A percentile compares a stretch with the other conserved stretches of the same genome.
These are phyloP conservation scores for Typhlichthys eigenmanni DNA, from an alignment of 2,797 vertebrate genomes.

Conservation along the genomic window DNA sequence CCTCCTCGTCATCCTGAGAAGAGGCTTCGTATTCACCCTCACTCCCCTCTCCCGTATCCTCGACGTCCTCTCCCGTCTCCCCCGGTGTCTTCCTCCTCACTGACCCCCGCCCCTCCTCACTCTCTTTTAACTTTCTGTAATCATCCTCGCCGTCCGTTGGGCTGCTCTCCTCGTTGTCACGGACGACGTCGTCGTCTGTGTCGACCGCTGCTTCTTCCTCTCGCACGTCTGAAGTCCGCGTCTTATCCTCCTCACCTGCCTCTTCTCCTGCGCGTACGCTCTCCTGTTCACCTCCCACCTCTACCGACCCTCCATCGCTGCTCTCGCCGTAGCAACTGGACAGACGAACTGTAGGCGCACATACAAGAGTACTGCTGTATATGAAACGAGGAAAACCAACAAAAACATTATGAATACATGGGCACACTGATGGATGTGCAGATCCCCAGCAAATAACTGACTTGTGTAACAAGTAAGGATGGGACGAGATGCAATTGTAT, in stretches of 20 bases:
- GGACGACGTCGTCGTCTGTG: background rate
- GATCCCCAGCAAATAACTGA: too few relatives aligned
- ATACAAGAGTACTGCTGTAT: background rate
- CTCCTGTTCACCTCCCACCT: conserved; percentile 26
- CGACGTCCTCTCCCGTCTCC: conserved; percentile 35
- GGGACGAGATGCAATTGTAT: too few relatives aligned
- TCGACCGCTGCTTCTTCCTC: background rate
- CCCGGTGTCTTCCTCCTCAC: conserved; percentile 31
- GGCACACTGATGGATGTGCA: too few relatives aligned
- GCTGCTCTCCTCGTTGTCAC: conserved; percentile 18
- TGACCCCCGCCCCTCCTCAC: conserved; percentile 18
- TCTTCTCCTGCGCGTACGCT: conserved; percentile 5
- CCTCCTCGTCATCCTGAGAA: conserved; percentile 32
- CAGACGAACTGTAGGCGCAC: conserved; percentile 59
- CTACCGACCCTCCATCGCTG: conserved; percentile 25
- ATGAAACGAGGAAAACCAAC: too few relatives aligned
- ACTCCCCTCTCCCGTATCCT: conserved; percentile 9
- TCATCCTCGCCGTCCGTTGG: conserved; percentile 27
- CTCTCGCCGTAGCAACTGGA: conserved; percentile 44
- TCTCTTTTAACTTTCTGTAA: conserved; percentile 9
- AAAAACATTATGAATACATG: too few relatives aligned
- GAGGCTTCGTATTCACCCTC: conserved; percentile 25
- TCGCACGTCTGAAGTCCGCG: conserved; percentile 1
- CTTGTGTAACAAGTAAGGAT: too few relatives aligned
- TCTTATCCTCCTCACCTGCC: background rate